Evolutionary conservation across 92 coral and sea anemone genomes (phyloP), one percentile per base, ranked within the genome.

Genomic region (Zoanthus sociatus): DNA sequence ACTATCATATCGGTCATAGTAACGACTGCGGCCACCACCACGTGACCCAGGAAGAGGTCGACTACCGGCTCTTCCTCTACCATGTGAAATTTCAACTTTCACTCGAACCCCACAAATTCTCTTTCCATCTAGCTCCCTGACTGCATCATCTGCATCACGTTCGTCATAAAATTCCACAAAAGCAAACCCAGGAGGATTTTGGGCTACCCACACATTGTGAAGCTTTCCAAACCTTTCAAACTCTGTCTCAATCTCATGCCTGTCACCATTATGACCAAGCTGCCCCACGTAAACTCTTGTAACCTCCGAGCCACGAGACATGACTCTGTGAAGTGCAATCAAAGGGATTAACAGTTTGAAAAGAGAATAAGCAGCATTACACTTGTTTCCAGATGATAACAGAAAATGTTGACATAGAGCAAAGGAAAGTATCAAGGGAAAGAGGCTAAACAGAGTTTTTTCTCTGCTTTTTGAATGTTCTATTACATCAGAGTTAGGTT

Each of bases 151-250:
- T 6, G 99, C 99, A 89, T 96, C 98, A 21, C 94, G 96, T 67
- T 71, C 78, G 54, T 96, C 99, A 33, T 84, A 84, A 79, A 94
- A 96, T 87, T 94, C 98, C 18, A 96, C 95, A 74, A 96, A 96
- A 9, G 99, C 99, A 89, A 96, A 96, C 11, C 99, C 99, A 73
- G 99, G 98, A 58, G 99, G 99, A 76, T 94, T 96, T 18, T 96
- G 96, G 42, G 99, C 99, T 26, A 96, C 99, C 99, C 99, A 96
- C 6, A 96, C 99, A 78, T 96, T 98, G 21, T 89, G 94, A 6
- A 96, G 87, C 77, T 45, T 63, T 13, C 99, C 99, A 90, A 54
- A 96, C 76, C 61, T 92, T 74, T 90, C 89, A 92, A 96, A 96
- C 60, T 88, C 98, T 42, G 56, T 89, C 79, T 94, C 96, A n/a